A percentile compares a stretch with the other conserved stretches of the same genome.
These are phyloP conservation scores for Amblyteles armatorius DNA, from an alignment of 2,888 invertebrate species.

Conservation along the genomic window DNA sequence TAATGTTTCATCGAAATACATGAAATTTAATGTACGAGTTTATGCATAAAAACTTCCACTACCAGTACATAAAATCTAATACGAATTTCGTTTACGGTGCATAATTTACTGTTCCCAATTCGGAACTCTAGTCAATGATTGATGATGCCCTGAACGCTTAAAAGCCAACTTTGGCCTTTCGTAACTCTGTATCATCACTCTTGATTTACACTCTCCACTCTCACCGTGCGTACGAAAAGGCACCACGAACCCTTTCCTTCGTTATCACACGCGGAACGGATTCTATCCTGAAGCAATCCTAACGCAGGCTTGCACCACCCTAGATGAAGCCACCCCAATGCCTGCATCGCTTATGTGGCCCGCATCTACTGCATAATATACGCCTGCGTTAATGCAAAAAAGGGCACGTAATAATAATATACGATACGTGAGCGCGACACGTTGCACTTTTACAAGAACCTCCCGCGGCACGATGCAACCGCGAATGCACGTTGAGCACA, in stretches of 20 bases:
- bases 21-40: no score
- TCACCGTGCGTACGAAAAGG: background rate
- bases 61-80: no score
- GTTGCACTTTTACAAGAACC: slow-evolving; percentile 55
- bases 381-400: slow-evolving; percentile 66
- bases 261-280: slow-evolving; percentile 27
- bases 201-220: background rate
- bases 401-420: slow-evolving; percentile 65
- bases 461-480: slow-evolving; percentile 44
- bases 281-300: slow-evolving; percentile 23
- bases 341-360: background rate
- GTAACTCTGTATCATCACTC: background rate
- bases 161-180: no score
- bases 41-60: no score
- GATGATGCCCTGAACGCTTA: no score
- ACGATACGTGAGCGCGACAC: slow-evolving; percentile 41
- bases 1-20: no score
- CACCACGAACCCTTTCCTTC: background rate
- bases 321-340: background rate
- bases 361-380: slow-evolving; percentile 54
- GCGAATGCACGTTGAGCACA: slow-evolving; percentile 43
- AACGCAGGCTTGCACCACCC: background rate
- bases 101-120: no score
- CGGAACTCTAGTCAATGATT: no score
- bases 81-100: no score